Base-by-base conservation (phyloP, 35 echinoderm and acorn worm species). In the Amphiura filiformis region DNA sequence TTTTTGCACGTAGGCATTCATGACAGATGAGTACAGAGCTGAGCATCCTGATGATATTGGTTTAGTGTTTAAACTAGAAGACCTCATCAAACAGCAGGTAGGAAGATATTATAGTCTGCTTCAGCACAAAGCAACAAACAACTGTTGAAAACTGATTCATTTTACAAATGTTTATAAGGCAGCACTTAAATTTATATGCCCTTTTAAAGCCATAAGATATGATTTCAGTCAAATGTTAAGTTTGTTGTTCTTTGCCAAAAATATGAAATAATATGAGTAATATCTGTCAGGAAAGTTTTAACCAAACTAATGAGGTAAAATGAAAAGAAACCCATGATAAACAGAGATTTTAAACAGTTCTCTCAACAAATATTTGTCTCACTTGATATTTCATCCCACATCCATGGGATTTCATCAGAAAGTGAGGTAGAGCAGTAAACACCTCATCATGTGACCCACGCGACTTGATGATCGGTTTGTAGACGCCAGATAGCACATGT, bases 1-100 rank as follows among this genome's bases (percentile, higher is more conserved):
- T n/a, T n/a, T n/a, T n/a, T n/a, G n/a, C n/a, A n/a, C n/a, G n/a
- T 70, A 93, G 91, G 81, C 86, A 20, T 93, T 93, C 47, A 38
- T 93, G 36, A 81, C 40, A 34, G 3, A 35, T 1, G 91, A 83
- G 37, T 93, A 93, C 44, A 76, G 37, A 39, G 81, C 80, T 39
- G 39, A 70, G 5, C 57, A 93, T 89, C 91, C 91, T 13, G 78
- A 83, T 20, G 80, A 93, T 42, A 49, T 37, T 7, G 65, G 40
- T 0, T 37, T 82, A 13, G 77, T 83, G 12, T n/a, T 13, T 12
- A 83, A 34, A 13, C 76, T 93, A 9, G 76, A 80, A 42, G n/a
- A 83, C 7, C 91, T 88, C 9, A 82, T 93, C 34, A 42, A 34
- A 23, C 61, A 84, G 1, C 91, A 93, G 91, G 91, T 93, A 89